Evolutionary conservation across 2,113 vertebrate species (phyloP), one percentile per base, ranked within the genome.

Genomic region (Anthoscopus minutus): DNA sequence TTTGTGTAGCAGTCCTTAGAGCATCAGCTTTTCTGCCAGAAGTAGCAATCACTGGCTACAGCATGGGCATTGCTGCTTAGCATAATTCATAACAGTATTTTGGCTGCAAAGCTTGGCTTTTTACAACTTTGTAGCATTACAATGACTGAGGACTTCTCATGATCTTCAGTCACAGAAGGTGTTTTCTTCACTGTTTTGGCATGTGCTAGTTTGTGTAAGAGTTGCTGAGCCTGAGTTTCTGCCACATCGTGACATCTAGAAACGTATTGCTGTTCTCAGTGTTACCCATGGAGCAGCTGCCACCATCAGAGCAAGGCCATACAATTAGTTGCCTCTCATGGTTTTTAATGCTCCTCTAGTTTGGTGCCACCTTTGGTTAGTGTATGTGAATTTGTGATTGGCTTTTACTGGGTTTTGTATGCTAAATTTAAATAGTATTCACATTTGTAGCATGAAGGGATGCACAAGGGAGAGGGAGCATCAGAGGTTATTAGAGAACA

Each of bases 391-490:
- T 54, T 42, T 81, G 23, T 70, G 5, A 19, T 47, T 51, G 33
- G 30, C 10, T 79, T 81, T 82, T 66, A 28, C 11, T 27, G 47
- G 54, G 28, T 38, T 87, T 79, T 90, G 42, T 42, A 7, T 40
- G 54, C 40, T 61, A 37, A 72, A 64, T 69, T 33, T 78, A 22
- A 51, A 42, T 45, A 73, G 45, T 27, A 27, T 64, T 88, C 8
- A 13, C 18, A 51, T 61, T 7, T 0, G 0, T 38, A 65, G 14
- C 9, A 3, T 5, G 48, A 28, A 38, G 54, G 73, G 22, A 37
- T 67, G 40, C 22, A n/a, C 23, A 23, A n/a, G 0, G 9, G 33
- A 45, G 27, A 71, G 8, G 24, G 9, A 47, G 14, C 45, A 40
- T 40, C 67, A 53, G 21, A 20, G 57, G 11, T 28, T 80, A 16